phyloP scores from a whole-genome alignment of 53 echinoderm and acorn worm genomes.

The Glandiceps talaboti region DNA sequence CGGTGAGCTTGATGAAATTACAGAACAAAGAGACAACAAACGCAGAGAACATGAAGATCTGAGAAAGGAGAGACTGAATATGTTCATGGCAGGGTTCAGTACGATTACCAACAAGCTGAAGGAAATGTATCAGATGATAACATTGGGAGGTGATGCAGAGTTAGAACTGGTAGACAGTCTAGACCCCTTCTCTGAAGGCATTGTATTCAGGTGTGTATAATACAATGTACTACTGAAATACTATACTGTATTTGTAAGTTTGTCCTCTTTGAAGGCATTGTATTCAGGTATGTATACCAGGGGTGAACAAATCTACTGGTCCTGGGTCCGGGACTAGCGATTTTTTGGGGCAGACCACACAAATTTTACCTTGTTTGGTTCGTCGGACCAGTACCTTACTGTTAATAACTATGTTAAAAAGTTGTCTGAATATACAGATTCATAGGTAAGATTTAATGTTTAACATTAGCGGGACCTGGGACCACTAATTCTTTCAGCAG shows the following conservation, averaged over 20 bases:
- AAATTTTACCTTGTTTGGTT: no score
- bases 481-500: no score
- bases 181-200: not conserved
- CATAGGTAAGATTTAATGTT: no score
- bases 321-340: no score
- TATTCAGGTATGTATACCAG: constrained; percentile 37
- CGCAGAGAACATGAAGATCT: constrained; percentile 70
- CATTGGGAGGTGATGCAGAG: constrained; percentile 88
- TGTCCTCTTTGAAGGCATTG: not conserved
- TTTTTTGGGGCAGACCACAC: no score
- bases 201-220: constrained; percentile 31
- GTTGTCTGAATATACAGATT: no score
- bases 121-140: constrained; percentile 99
- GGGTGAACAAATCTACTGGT: no score
- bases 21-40: constrained; percentile 63
- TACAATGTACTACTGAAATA: no score
- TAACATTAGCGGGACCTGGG: no score
- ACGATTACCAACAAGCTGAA: constrained; percentile 89
- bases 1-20: constrained; percentile 76
- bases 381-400: no score
- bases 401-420: no score
- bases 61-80: constrained; percentile 87
- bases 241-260: no score
- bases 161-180: constrained; percentile 63
- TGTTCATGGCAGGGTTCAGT: constrained; percentile 94